Evolutionary conservation across 2,888 invertebrate species (phyloP), one percentile per base, ranked within the genome.

Genomic region (Tetanocera ferruginea): DNA sequence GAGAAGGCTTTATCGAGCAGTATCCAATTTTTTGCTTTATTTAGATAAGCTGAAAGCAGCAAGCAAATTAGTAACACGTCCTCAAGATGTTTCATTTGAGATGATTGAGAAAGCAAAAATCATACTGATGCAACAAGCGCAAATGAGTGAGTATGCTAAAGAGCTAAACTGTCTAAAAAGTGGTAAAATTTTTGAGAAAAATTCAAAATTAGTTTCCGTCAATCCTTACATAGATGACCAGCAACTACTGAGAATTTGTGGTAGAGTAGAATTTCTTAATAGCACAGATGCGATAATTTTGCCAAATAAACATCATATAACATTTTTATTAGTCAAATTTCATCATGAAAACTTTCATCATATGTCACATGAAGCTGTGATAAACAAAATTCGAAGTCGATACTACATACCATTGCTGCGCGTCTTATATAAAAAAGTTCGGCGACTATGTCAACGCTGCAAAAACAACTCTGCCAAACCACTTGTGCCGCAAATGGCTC

Each of bases 271-370:
- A 43, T 57, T 64, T 25, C 74, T 81, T 4, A 80, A 78, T 19
- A 81, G 79, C 37, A 76, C 78, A 25, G 78, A 78, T 8, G 81
- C 67, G 8, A 73, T 52, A 37, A 66, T 77, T 0, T 71, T 79
- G 8, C 73, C 60, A 8, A 76, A 11, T 37, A 62, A n/a, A n/a
- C n/a, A n/a, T n/a, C n/a, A n/a, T n/a, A n/a, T n/a, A n/a, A n/a
- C n/a, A n/a, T n/a, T n/a, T n/a, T n/a, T n/a, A n/a, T n/a, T n/a
- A n/a, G n/a, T n/a, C n/a, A n/a, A n/a, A n/a, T n/a, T n/a, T n/a
- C n/a, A n/a, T n/a, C n/a, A n/a, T n/a, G n/a, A n/a, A n/a, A n/a
- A n/a, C n/a, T n/a, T n/a, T n/a, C n/a, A n/a, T n/a, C n/a, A n/a
- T n/a, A n/a, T n/a, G n/a, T n/a, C n/a, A n/a, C n/a, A n/a, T n/a